These are phyloP conservation scores for Choristoneura rosaceana DNA, from an alignment of 2,888 invertebrate genomes.

Conservation along the genomic window DNA sequence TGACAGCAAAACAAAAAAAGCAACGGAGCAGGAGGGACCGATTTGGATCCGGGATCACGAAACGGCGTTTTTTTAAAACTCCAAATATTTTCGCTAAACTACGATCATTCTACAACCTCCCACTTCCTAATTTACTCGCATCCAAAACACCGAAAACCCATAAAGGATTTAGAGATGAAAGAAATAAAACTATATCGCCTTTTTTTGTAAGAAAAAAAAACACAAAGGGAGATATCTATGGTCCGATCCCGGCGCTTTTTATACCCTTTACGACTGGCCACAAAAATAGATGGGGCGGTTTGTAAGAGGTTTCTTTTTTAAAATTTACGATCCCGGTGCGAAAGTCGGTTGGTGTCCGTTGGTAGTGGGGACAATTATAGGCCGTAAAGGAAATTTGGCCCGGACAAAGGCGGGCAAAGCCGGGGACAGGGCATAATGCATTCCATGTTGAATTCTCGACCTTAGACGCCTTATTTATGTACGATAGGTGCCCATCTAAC, in stretches of 20 bases:
- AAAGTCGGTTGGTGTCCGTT: slow-evolving; percentile 57
- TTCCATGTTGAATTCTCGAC: slow-evolving; percentile 63
- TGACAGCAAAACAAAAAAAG: slow-evolving; percentile 8
- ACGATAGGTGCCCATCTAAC: slow-evolving; percentile 11
- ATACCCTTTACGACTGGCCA: slow-evolving; percentile 58
- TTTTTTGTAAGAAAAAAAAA: slow-evolving; percentile 41
- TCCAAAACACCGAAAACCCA: slow-evolving; percentile 40
- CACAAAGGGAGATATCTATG: slow-evolving; percentile 41
- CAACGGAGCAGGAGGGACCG: background rate
- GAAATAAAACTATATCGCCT: slow-evolving; percentile 41
- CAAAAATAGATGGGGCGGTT: slow-evolving; percentile 60
- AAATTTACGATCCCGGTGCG: slow-evolving; percentile 69
- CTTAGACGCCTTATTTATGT: slow-evolving; percentile 46
- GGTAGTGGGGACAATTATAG: slow-evolving; percentile 65
- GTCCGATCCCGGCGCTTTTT: slow-evolving; percentile 44
- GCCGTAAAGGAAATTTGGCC: slow-evolving; percentile 61
- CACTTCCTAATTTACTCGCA: slow-evolving; percentile 36
- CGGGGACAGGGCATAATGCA: slow-evolving; percentile 16
- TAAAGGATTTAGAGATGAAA: slow-evolving; percentile 33
- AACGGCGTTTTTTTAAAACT: slow-evolving; percentile 3
- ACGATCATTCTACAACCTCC: slow-evolving; percentile 29
- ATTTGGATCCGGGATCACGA: slow-evolving; percentile 9
- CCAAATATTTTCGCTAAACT: slow-evolving; percentile 3
- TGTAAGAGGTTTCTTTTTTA: slow-evolving; percentile 67
- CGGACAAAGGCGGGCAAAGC: slow-evolving; percentile 53